Evolutionary conservation across 2,113 vertebrate genomes (phyloP).

Genomic region (Pionites leucogaster): DNA sequence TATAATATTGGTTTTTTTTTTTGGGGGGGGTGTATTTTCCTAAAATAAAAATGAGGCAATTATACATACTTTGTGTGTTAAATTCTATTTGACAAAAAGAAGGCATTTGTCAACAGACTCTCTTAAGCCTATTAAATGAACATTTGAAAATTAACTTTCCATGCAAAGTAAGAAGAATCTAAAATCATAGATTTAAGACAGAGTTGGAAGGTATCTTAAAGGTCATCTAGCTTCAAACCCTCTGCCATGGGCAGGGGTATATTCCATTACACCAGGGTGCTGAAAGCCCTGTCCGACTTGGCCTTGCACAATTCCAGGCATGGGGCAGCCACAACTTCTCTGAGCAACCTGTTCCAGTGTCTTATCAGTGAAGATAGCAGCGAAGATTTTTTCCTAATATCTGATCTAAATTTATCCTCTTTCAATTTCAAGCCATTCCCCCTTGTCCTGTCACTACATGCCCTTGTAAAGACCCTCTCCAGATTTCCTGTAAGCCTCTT

Average conservation of each 20-base stretch:
- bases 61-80: neutral
- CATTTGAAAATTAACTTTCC: neutral
- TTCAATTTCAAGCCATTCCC: neutral
- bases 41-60: neutral
- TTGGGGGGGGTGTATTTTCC: fast-evolving
- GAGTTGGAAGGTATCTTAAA: neutral
- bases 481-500: neutral
- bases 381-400: neutral
- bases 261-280: neutral
- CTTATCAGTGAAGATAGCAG: neutral
- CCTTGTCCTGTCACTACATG: neutral
- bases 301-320: neutral
- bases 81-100: neutral
- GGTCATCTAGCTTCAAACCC: neutral
- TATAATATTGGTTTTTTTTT: neutral
- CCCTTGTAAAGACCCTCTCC: neutral
- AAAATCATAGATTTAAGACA: neutral
- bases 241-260: neutral
- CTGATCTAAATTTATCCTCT: neutral
- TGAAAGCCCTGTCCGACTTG: neutral
- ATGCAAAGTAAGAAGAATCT: neutral
- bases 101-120: neutral
- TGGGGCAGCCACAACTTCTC: neutral
- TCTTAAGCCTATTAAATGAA: neutral
- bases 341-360: neutral